phyloP scores from a whole-genome alignment of 2,113 vertebrate genomes.

The Gadus chalcogrammus region DNA sequence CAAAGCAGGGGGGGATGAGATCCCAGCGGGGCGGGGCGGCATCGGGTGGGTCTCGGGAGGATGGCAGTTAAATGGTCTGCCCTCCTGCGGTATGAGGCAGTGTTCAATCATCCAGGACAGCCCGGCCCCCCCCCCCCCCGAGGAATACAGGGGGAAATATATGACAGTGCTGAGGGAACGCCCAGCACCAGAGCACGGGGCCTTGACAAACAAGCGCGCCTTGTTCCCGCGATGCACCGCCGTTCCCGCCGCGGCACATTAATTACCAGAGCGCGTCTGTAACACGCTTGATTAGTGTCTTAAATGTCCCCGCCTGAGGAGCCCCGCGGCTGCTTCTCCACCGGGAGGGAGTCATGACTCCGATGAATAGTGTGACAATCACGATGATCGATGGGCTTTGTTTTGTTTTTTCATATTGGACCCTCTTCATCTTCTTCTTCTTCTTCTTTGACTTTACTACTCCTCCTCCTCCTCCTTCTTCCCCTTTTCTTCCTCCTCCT shows the following conservation, averaged over 20 bases:
- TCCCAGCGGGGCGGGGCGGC: constrained; percentile 28
- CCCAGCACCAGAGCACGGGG: constrained; percentile 34
- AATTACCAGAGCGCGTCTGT: constrained; percentile 48
- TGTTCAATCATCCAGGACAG: constrained; percentile 63
- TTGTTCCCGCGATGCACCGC: background rate
- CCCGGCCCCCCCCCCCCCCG: constrained; percentile 29
- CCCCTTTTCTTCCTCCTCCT: no score
- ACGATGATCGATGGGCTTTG: constrained; percentile 52
- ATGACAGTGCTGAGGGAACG: constrained; percentile 40
- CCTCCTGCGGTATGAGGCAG: constrained; percentile 57
- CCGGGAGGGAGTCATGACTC: constrained; percentile 44
- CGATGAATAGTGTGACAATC: constrained; percentile 55
- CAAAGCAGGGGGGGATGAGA: background rate
- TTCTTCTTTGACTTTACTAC: background rate
- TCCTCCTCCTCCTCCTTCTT: no score
- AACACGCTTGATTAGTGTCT: constrained; percentile 58
- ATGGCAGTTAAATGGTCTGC: constrained; percentile 63
- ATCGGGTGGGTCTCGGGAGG: constrained; percentile 19
- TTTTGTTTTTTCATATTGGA: constrained; percentile 39
- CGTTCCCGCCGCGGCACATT: constrained; percentile 27
- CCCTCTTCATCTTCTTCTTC: constrained; percentile 16
- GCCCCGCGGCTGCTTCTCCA: constrained; percentile 21
- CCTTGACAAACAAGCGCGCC: constrained; percentile 33
- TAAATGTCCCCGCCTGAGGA: constrained; percentile 45
- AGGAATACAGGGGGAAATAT: constrained; percentile 53